Evolutionary conservation across 2,797 vertebrate species (phyloP).

Genomic region (Chromis chromis): DNA sequence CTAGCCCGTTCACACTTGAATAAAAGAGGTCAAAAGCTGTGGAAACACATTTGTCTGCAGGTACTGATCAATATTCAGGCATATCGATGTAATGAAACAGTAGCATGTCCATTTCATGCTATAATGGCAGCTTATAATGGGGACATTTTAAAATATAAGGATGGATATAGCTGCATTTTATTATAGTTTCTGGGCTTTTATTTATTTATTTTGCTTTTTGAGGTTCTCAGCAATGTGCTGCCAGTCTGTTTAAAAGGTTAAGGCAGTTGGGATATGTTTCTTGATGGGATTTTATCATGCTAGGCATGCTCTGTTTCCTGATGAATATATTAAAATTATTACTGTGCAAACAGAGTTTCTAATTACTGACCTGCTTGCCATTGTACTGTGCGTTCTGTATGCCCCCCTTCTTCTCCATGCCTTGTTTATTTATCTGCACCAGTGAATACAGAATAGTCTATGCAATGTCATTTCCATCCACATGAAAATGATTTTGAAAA

Average conservation of each 20-base stretch:
- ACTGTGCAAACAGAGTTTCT: slow-evolving; percentile 93
- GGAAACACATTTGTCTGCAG: slow-evolving; percentile 30
- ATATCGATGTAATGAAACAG: slow-evolving; percentile 40
- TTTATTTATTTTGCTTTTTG: slow-evolving; percentile 76
- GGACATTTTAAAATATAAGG: slow-evolving; percentile 47
- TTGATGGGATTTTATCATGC: slow-evolving; percentile 91
- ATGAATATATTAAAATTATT: slow-evolving; percentile 94
- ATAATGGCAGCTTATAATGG: slow-evolving; percentile 37
- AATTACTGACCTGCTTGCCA: slow-evolving; percentile 93
- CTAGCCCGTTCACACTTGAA: slow-evolving; percentile 34
- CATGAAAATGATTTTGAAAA: slow-evolving; percentile 90
- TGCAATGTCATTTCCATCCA: slow-evolving; percentile 89
- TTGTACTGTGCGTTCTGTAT: slow-evolving; percentile 88
- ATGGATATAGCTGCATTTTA: slow-evolving; percentile 52
- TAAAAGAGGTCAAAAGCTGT: slow-evolving; percentile 47
- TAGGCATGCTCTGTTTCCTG: slow-evolving; percentile 87
- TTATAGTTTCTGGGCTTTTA: slow-evolving; percentile 64
- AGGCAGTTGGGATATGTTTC: slow-evolving; percentile 86
- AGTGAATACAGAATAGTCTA: slow-evolving; percentile 90
- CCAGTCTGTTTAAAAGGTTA: slow-evolving; percentile 87
- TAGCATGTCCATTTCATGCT: slow-evolving; percentile 40
- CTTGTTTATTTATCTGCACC: slow-evolving; percentile 91
- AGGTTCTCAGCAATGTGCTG: slow-evolving; percentile 80
- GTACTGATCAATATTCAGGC: slow-evolving; percentile 33
- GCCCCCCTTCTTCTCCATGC: slow-evolving; percentile 83